Conservation (phyloP, 2,113 vertebrate genomes). For the Terrapene triunguis region DNA sequence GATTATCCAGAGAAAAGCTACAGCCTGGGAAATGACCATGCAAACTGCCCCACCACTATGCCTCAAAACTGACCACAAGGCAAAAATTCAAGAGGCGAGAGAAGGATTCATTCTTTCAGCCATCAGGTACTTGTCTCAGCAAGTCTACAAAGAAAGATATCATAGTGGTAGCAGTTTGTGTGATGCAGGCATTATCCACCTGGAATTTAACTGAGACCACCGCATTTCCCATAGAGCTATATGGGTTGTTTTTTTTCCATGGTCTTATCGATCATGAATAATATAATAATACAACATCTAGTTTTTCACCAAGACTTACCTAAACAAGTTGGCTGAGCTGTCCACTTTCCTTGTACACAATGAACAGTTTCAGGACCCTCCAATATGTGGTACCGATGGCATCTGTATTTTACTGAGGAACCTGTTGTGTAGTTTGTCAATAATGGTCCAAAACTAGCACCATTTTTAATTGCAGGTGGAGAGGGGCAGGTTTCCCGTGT, state of each 20-base stretch:
- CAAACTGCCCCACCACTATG: not conserved
- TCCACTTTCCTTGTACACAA: constrained; percentile 80
- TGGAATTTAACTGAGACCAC: not conserved
- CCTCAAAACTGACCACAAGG: not conserved
- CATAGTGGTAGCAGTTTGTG: not conserved
- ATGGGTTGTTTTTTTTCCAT: not conserved
- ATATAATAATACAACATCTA: not conserved
- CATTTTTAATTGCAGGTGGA: constrained; percentile 74
- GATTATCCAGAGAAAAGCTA: not conserved
- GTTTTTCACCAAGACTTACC: constrained; percentile 66
- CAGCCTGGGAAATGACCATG: not conserved
- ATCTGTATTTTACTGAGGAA: constrained; percentile 79
- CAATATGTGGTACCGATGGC: constrained; percentile 75
- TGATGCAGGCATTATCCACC: not conserved
- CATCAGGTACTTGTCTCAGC: not conserved
- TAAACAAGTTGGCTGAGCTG: constrained; percentile 77
- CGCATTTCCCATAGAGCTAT: not conserved
- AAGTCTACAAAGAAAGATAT: not conserved
- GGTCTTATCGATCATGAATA: not conserved
- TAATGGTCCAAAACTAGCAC: constrained; percentile 30
- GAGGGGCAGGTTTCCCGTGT: constrained; percentile 66
- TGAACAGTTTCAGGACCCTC: constrained; percentile 67
- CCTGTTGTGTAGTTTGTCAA: constrained; percentile 69
- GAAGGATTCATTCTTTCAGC: not conserved
- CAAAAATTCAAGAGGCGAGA: not conserved